These are phyloP conservation scores for Caenorhabditis sp. DNA, from an alignment of 2,888 invertebrate genomes.

Conservation along the genomic window DNA sequence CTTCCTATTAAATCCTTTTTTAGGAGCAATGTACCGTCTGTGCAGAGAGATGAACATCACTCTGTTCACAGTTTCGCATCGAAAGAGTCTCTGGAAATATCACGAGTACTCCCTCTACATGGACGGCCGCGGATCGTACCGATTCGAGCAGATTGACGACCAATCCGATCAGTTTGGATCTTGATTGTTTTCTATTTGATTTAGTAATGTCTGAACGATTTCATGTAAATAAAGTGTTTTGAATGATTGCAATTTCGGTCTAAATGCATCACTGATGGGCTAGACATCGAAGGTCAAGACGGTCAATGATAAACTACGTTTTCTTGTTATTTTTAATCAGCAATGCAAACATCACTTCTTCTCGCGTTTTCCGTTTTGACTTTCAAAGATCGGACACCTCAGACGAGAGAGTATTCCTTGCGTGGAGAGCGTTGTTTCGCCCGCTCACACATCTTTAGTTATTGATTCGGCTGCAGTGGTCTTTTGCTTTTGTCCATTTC, in stretches of 20 bases:
- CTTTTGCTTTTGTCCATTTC: neutral
- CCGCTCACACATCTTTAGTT: constrained; percentile 20
- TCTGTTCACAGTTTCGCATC: constrained; percentile 94
- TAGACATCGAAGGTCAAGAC: too few relatives aligned
- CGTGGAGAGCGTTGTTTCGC: constrained; percentile 7
- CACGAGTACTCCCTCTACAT: constrained; percentile 90
- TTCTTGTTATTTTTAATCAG: too few relatives aligned
- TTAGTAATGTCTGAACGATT: constrained; percentile 19
- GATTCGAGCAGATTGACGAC: constrained; percentile 89
- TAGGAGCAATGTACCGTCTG: constrained; percentile 69
- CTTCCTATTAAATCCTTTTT: constrained; percentile 15
- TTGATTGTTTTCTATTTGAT: constrained; percentile 81
- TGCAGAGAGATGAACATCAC: constrained; percentile 89
- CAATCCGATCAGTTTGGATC: constrained; percentile 94
- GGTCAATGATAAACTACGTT: too few relatives aligned
- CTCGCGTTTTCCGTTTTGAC: constrained; percentile 2
- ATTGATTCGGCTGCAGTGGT: constrained; percentile 25
- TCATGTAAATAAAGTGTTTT: constrained; percentile 49
- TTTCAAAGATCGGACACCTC: constrained; percentile 28
- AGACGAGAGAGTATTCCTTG: constrained; percentile 2
- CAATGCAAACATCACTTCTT: constrained; percentile 1
- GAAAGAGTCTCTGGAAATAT: constrained; percentile 83
- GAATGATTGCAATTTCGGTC: too few relatives aligned
- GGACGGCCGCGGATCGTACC: constrained; percentile 93
- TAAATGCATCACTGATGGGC: too few relatives aligned